Conservation (phyloP, 2,797 vertebrate genomes). For the Allobates femoralis region DNA sequence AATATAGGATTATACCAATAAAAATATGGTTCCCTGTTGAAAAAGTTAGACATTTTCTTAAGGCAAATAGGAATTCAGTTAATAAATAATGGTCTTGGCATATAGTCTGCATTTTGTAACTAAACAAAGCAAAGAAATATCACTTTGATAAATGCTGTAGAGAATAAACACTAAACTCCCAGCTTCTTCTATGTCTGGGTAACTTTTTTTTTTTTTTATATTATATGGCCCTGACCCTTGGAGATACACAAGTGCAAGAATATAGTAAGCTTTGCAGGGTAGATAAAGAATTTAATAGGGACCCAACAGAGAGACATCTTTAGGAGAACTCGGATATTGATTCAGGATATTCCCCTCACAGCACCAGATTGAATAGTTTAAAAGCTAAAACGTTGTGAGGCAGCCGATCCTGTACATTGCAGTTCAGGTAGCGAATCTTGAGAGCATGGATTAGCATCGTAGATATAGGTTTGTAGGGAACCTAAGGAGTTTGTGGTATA, state of each 20-base stretch:
- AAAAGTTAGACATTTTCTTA: no score
- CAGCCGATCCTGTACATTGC: not conserved
- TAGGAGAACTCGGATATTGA: not conserved
- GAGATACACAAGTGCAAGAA: not conserved
- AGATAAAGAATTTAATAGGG: not conserved
- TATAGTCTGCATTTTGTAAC: no score
- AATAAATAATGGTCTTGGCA: no score
- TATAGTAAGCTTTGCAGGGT: not conserved
- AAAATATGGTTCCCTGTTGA: no score
- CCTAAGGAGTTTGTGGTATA: not conserved
- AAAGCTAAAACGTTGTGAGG: not conserved
- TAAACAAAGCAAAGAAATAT: no score
- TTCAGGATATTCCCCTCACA: conserved; percentile 24
- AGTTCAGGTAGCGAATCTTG: not conserved
- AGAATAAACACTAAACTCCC: not conserved
- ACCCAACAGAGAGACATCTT: conserved; percentile 20
- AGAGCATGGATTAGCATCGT: conserved; percentile 4
- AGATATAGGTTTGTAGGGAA: not conserved
- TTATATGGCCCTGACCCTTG: not conserved
- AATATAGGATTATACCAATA: no score
- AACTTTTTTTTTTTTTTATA: not conserved
- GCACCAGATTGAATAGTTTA: not conserved
- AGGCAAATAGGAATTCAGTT: no score
- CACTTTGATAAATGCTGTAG: no score
- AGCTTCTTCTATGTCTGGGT: not conserved